Evolutionary conservation across 2,113 vertebrate genomes (phyloP), one percentile per base, ranked within the genome.

Genomic region (Aphelocoma coerulescens): DNA sequence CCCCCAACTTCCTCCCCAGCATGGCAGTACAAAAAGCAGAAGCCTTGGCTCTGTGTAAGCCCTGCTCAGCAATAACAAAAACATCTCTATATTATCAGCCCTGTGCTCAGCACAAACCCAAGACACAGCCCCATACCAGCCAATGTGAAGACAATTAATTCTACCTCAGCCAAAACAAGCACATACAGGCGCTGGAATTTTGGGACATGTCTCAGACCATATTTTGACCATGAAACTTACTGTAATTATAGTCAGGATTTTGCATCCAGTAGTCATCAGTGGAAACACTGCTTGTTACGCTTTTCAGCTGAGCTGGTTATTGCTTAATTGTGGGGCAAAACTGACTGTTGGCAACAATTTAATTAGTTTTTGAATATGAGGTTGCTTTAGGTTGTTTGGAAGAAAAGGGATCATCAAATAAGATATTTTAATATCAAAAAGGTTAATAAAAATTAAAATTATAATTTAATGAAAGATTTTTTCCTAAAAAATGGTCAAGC

Each of bases 1-100:
- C 16, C 4, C 23, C n/a, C 16, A 75, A 1, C 5, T 4, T 8
- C 41, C 10, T 48, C 15, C 1, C n/a, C 41, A 49, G 23, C 5
- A 4, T 12, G 41, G 8, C 51, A 66, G 13, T 30, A 3, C 9
- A 4, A 24, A 37, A 39, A 57, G 51, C 51, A n/a, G 59, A 48
- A 41, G 11, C 28, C 43, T 62, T 72, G 57, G 37, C 16, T 84
- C 48, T 48, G n/a, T 12, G 15, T 2, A 10, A 66, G 18, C 41
- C 14, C 23, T 48, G 41, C 51, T 49, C n/a, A n/a, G 23, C 77
- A 18, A n/a, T 13, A 57, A 24, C 13, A 23, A 39, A 39, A 66
- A 23, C 16, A 57, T 57, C 14, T 24, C n/a, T 4, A 2, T 24
- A 13, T 48, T 39, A n/a, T 48, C n/a, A n/a, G 10, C 9, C 12